Evolutionary conservation across 2,113 vertebrate genomes (phyloP), one percentile per base, ranked within the genome.

Genomic region (Varanus salvator): DNA sequence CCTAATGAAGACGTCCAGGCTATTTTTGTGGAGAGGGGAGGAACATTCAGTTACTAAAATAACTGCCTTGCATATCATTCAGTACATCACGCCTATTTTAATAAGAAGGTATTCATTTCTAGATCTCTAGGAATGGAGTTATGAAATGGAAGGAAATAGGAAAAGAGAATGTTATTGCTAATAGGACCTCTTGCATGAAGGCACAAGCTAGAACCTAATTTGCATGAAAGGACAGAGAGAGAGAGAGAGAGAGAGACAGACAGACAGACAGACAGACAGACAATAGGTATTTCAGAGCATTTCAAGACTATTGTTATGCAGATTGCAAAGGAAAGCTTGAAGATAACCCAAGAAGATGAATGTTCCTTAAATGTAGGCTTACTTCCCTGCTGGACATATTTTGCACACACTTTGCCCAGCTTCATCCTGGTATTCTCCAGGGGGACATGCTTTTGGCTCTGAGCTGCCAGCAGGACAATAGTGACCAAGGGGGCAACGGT

Each of bases 371-470:
- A 54, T 44, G 9, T 3, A 8, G 2, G 88, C 96, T 97, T 85
- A 97, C 97, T 87, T 97, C 83, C 97, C 96, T 69, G 93, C 94
- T 1, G 96, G 97, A 81, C 97, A 97, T 0, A 11, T 91, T 82
- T 97, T 96, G 94, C 97, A 97, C 19, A 87, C 83, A 71, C 87
- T 95, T 96, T 98, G 97, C 38, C 98, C 98, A 86, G 93, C 84
- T 92, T 97, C 95, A 74, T 97, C 96, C 93, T 99, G 98, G 66
- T 98, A 98, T 68, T 97, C 97, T 31, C 99, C 98, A 38, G 96
- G 93, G 1, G 95, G 93, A 85, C 98, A 99, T 14, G 96, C 95
- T 23, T 95, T 38, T 44, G 97, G 97, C 80, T 94, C 93, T 8
- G 93, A 76, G 93, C 98, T 98, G 77, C 98, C 98, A 84, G 91